Evolutionary conservation across 2,888 invertebrate species (phyloP).

Genomic region (Bimastos eiseni): DNA sequence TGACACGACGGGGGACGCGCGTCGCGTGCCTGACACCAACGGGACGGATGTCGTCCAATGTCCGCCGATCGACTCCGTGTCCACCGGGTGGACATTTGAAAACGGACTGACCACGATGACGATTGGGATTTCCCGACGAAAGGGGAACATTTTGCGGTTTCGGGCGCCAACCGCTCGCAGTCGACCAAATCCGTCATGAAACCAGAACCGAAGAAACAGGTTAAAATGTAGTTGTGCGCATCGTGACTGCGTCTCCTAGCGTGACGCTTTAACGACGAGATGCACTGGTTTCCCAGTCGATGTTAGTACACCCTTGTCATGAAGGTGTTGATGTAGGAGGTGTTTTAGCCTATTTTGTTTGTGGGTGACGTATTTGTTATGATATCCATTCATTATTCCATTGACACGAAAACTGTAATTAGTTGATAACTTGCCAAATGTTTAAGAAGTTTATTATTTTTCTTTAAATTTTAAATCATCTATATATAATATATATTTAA

Average conservation of each 20-base stretch:
- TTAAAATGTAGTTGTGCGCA: background rate
- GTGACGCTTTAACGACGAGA: background rate
- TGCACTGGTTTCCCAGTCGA: no score
- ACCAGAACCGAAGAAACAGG: background rate
- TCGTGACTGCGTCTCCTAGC: background rate
- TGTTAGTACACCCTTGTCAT: no score
- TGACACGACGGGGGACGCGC: background rate
- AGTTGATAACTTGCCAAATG: background rate
- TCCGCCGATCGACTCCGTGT: background rate
- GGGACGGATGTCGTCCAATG: background rate
- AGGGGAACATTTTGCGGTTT: background rate
- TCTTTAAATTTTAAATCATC: no score
- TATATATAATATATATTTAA: no score
- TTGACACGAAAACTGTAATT: background rate
- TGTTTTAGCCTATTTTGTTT: constrained; percentile 1
- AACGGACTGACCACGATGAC: background rate
- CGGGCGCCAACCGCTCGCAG: background rate
- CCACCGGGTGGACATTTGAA: background rate
- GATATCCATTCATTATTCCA: background rate
- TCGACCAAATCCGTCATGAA: background rate
- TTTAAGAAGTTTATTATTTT: background rate
- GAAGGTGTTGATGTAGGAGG: background rate
- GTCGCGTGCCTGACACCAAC: background rate
- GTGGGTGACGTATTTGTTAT: background rate
- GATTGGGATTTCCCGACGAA: background rate